Base-by-base conservation (phyloP, 2,113 vertebrate species). In the Syngnathus typhle region DNA sequence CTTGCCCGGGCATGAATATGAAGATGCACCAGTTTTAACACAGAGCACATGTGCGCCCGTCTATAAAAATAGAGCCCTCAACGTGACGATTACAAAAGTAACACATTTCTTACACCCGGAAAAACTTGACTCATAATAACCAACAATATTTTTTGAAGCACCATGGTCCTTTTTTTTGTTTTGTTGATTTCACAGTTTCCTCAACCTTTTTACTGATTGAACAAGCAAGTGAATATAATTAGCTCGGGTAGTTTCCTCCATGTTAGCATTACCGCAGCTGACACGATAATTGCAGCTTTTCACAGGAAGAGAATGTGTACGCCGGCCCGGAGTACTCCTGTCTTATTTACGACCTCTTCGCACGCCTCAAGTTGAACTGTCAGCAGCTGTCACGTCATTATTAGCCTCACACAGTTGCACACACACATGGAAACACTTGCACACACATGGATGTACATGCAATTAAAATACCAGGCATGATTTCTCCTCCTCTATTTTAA, bases 231-330 rank as follows among this genome's bases (percentile, higher is more conserved):
- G 69, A 81, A 80, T 83, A 77, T 83, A 77, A 85, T 85, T 85
- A 79, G 79, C 68, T 44, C 15, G 63, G 77, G 77, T 76, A 85
- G 75, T 87, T 84, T 86, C 75, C 63, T 75, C 74, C 70, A 52
- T 66, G 75, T 83, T 84, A 69, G 72, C 71, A 54, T 69, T 73
- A 64, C 49, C 70, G 82, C 77, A 79, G 74, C 82, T 83, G 87
- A 89, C 85, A 71, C 32, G 41, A 76, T 88, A 87, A 90, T 89
- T 85, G 75, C 78, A 82, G 71, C 79, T 73, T 85, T 83, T 87
- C 86, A 75, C 54, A 69, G 67, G 70, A 37, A 39, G 56, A 65
- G 61, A 75, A 70, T 76, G 75, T 62, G 72, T 73, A 71, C 61
- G 19, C 74, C 38, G 7, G 39, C 38, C n/a, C 66, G 73, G 72